Base-by-base conservation (phyloP, 2,888 invertebrate species). In the Phortica okadai region DNA sequence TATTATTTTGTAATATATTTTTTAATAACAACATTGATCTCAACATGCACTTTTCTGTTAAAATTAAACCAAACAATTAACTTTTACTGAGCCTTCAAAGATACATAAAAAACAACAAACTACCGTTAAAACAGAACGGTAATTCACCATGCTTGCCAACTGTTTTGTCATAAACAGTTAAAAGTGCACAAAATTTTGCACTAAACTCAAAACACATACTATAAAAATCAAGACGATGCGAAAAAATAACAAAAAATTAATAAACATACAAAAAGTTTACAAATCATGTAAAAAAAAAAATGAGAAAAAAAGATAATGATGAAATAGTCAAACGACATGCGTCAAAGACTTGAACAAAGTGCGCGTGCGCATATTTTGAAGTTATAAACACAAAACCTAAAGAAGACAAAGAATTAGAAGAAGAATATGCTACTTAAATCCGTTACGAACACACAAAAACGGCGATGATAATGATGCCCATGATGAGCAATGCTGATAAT, bases 391-490 rank as follows among this genome's bases (percentile, higher is more conserved):
- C 14, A 56, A 16, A 56, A 6, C 16, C n/a, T 14, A 56, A 56
- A 16, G 62, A 10, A 62, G 21, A n/a, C 62, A 25, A 62, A 59
- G 21, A 21, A 16, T 3, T 21, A 21, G n/a, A 59, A 8, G n/a
- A 6, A 4, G 8, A 8, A 14, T 16, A 16, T 21, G 21, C 21
- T 33, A 33, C 33, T 33, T 33, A 33, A 33, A 33, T 33, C 33
- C 33, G n/a, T 16, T 10, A 69, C 21, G 50, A 45, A 1, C 11
- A 45, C 45, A 5, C 10, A 3, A 10, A n/a, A 41, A 16, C 41
- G 45, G 45, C 25, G 21, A 69, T 62, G 25, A 62, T 62, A 25
- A 62, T 62, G 62, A 45, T 69, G 45, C 44, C 50, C 10, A 42
- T 44, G 42, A 67, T 67, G 67, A 67, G n/a, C 14, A 44, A 42